Evolutionary conservation across 2,113 vertebrate species (phyloP).

Genomic region (Podarcis cretensis): DNA sequence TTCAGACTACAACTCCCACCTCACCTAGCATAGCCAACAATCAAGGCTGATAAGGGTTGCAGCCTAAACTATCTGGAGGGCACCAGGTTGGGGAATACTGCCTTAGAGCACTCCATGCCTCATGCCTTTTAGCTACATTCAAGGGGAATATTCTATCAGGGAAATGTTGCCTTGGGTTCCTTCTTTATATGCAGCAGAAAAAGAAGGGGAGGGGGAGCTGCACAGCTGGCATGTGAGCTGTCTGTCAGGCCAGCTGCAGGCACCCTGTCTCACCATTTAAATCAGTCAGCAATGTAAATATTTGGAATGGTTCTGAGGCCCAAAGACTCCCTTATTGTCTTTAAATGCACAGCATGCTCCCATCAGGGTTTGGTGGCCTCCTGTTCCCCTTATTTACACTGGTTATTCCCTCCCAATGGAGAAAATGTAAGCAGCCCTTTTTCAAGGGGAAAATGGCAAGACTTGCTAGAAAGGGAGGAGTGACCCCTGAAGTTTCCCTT

Average conservation of each 20-base stretch:
- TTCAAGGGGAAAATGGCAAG: background rate
- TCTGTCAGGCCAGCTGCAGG: constrained; percentile 18
- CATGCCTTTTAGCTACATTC: background rate
- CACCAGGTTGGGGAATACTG: no score
- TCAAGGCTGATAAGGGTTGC: no score
- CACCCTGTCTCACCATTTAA: constrained; percentile 23
- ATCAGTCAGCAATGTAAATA: constrained; percentile 38
- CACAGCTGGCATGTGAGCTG: background rate
- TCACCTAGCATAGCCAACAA: no score
- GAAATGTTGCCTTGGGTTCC: constrained; percentile 15
- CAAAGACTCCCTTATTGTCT: constrained; percentile 34
- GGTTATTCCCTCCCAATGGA: background rate
- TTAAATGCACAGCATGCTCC: constrained; percentile 46
- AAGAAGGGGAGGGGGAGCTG: accelerated
- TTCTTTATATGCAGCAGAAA: background rate
- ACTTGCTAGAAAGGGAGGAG: background rate
- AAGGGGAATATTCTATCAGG: background rate
- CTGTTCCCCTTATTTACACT: constrained; percentile 4
- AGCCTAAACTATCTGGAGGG: no score
- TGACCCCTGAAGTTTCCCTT: background rate
- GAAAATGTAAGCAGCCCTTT: background rate
- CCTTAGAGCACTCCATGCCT: background rate
- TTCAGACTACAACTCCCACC: no score
- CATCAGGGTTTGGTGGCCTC: background rate
- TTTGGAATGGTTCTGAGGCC: constrained; percentile 34